Conservation (phyloP, 2,888 invertebrate genomes). For the Nasonovia ribisnigri region DNA sequence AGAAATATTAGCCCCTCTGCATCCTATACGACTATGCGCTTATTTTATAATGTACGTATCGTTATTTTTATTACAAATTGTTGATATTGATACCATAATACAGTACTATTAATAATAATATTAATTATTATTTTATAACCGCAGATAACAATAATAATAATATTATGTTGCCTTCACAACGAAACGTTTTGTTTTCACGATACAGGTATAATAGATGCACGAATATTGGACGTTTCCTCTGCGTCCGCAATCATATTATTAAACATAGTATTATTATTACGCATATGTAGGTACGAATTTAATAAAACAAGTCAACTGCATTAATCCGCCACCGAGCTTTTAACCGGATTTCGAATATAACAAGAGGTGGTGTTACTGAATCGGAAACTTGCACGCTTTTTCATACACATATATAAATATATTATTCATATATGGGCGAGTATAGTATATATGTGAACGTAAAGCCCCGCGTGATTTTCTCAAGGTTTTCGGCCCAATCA, state of each 20-base stretch:
- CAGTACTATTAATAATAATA: not conserved
- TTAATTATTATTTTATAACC: not conserved
- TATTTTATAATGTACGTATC: not conserved
- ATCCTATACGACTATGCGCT: not conserved
- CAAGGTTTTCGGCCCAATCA: not conserved
- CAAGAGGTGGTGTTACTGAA: not conserved
- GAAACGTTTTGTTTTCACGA: not conserved
- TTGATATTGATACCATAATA: not conserved
- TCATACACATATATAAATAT: not conserved
- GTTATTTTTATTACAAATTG: not conserved
- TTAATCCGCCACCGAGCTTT: not conserved
- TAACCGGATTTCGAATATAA: not conserved
- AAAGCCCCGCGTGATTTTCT: not conserved
- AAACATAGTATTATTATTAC: not conserved
- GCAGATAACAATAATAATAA: not conserved
- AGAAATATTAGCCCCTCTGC: not conserved
- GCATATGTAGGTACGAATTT: not conserved
- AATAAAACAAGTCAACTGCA: not conserved
- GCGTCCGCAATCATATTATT: not conserved
- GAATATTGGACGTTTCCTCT: not conserved
- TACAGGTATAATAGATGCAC: not conserved
- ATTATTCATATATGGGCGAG: not conserved
- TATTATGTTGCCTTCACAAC: not conserved
- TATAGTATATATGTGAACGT: not conserved
- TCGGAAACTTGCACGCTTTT: not conserved